These are phyloP conservation scores for Galemys pyrenaicus DNA, from an alignment of 2,113 vertebrate genomes.

Conservation along the genomic window DNA sequence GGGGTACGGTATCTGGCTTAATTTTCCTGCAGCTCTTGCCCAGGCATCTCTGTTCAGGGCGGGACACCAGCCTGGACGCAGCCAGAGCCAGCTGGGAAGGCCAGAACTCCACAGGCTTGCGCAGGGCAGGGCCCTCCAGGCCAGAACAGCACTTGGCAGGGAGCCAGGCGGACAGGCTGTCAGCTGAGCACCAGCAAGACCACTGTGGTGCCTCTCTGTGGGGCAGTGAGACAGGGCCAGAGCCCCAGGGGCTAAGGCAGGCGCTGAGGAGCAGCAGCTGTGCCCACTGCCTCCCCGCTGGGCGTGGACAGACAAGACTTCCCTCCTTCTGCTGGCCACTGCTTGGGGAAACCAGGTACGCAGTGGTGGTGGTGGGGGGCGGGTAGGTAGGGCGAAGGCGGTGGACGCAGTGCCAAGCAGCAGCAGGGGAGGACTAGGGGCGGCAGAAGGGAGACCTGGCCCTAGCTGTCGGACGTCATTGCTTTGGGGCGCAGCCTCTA, in stretches of 20 bases:
- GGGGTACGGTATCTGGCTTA: neutral
- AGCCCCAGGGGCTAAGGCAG: neutral
- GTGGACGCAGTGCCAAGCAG: no score
- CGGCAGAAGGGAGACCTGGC: no score
- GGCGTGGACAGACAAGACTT: neutral
- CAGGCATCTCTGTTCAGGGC: neutral
- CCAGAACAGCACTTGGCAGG: neutral
- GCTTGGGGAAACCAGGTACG: neutral
- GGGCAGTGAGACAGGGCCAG: neutral
- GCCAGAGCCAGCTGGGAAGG: conserved; percentile 17
- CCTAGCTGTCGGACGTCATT: neutral
- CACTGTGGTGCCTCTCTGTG: neutral
- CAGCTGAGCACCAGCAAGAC: neutral
- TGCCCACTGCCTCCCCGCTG: neutral
- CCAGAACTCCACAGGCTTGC: neutral
- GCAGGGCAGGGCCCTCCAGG: neutral
- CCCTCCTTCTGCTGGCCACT: neutral
- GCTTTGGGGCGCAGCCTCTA: neutral
- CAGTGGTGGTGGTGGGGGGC: no score
- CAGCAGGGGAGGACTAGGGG: no score
- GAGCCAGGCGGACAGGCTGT: neutral
- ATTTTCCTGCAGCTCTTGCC: neutral
- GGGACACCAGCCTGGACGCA: neutral
- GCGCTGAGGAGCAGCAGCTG: conserved; percentile 21
- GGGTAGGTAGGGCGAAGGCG: no score